phyloP scores from a whole-genome alignment of 2,113 vertebrate species.

The Peucedramus taeniatus region DNA sequence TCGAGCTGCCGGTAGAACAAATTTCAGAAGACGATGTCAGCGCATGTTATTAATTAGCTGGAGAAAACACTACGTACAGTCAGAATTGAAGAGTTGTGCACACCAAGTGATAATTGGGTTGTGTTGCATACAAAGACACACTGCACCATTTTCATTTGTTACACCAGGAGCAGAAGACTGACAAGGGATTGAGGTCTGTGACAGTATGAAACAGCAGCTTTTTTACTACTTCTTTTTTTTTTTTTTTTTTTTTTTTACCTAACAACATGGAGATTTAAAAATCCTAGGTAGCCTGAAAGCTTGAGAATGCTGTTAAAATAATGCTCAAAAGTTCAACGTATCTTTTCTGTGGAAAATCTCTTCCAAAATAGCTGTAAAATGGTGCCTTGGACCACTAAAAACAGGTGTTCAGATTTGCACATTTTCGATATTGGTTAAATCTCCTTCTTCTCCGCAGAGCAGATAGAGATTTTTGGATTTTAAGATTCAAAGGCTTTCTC shows the following conservation, averaged over 20 bases:
- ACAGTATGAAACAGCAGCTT: not conserved
- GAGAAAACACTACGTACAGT: not conserved
- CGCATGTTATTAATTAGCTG: not conserved
- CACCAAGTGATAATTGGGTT: not conserved
- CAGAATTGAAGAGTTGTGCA: not conserved
- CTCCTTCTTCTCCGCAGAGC: not conserved
- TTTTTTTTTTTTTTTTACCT: not conserved
- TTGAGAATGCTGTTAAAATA: not conserved
- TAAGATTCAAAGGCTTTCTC: not conserved
- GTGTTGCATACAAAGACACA: not conserved
- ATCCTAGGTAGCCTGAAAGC: not conserved
- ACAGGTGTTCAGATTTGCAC: not conserved
- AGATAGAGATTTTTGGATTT: not conserved
- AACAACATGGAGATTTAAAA: not conserved
- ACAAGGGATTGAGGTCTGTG: not conserved
- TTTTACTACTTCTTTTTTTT: not conserved
- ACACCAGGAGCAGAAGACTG: not conserved
- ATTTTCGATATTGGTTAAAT: accelerated
- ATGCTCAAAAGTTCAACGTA: not conserved
- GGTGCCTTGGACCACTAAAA: not conserved
- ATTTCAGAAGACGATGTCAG: not conserved
- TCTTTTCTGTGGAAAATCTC: not conserved
- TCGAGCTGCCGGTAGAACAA: not conserved
- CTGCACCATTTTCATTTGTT: not conserved
- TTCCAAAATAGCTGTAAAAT: not conserved